These are phyloP conservation scores for Magallana gigas DNA, from an alignment of 1,140 invertebrate species.

Conservation along the genomic window DNA sequence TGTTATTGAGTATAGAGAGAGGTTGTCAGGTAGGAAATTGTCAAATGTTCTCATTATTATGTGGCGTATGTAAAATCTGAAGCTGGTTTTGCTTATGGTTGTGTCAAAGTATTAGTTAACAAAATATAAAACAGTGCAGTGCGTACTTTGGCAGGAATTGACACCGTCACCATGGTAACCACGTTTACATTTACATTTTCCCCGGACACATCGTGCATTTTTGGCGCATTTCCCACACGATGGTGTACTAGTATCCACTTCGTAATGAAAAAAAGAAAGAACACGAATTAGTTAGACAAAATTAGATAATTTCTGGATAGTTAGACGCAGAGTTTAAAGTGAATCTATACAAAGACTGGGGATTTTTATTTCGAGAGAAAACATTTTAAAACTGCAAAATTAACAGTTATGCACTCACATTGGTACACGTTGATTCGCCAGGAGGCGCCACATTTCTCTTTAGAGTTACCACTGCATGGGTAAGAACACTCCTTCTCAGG, in stretches of 20 bases:
- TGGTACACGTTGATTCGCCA: conserved; percentile 64
- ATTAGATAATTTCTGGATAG: too few relatives aligned
- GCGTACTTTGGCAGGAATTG: conserved; percentile 42
- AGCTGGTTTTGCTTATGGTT: too few relatives aligned
- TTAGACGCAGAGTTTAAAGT: too few relatives aligned
- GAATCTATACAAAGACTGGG: too few relatives aligned
- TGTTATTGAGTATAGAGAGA: too few relatives aligned
- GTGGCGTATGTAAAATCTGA: too few relatives aligned
- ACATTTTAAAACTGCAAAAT: too few relatives aligned
- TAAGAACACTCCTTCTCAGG: conserved; percentile 60
- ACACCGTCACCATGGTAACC: conserved; percentile 47
- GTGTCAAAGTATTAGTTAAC: neutral
- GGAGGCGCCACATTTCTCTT: conserved; percentile 63
- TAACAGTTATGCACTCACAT: neutral
- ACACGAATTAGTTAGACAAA: too few relatives aligned
- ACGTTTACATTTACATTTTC: conserved; percentile 48
- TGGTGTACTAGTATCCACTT: neutral
- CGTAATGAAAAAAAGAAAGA: neutral
- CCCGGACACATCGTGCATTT: conserved; percentile 18
- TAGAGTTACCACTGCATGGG: conserved; percentile 61
- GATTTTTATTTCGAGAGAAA: too few relatives aligned
- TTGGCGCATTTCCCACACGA: conserved; percentile 36
- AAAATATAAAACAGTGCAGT: neutral
- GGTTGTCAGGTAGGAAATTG: too few relatives aligned
- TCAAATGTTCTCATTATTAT: too few relatives aligned